These are phyloP conservation scores for Martes martes DNA, from an alignment of 2,113 vertebrate species.

Conservation along the genomic window DNA sequence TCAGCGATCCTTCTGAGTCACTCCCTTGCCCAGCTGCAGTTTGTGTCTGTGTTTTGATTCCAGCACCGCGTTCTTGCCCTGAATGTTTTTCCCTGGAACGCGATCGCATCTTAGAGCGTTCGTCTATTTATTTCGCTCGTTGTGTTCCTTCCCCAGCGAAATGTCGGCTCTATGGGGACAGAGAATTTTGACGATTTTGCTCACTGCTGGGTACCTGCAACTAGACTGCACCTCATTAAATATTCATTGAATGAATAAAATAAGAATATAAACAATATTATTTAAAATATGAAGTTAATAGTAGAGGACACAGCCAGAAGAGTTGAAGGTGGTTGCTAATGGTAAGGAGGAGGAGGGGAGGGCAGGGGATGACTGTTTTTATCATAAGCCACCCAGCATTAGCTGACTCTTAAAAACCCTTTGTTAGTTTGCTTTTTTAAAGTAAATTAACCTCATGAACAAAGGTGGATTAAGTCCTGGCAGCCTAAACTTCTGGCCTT, in stretches of 20 bases:
- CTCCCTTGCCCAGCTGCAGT: not conserved
- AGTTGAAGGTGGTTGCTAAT: not conserved
- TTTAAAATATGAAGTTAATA: not conserved
- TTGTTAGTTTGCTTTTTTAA: not conserved
- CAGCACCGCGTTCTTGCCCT: not conserved
- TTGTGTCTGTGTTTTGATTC: not conserved
- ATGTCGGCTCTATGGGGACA: not conserved
- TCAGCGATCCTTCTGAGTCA: not conserved
- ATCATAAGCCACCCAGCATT: not conserved
- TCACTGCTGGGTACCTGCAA: not conserved
- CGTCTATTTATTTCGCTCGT: not conserved
- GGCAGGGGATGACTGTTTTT: not conserved
- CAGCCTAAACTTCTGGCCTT: not conserved
- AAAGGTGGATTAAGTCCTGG: not conserved
- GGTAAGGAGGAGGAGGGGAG: fast-evolving
- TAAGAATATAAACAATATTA: not conserved
- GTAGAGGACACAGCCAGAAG: not conserved
- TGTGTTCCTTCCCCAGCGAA: not conserved
- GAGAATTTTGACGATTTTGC: not conserved
- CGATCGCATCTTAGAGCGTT: not conserved
- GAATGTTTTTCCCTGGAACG: not conserved
- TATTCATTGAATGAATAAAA: conserved; percentile 14
- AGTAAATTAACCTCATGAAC: not conserved
- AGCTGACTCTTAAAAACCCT: not conserved
- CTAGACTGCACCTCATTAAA: not conserved